Evolutionary conservation across 2,888 invertebrate genomes (phyloP).

Genomic region (Drepana falcataria): DNA sequence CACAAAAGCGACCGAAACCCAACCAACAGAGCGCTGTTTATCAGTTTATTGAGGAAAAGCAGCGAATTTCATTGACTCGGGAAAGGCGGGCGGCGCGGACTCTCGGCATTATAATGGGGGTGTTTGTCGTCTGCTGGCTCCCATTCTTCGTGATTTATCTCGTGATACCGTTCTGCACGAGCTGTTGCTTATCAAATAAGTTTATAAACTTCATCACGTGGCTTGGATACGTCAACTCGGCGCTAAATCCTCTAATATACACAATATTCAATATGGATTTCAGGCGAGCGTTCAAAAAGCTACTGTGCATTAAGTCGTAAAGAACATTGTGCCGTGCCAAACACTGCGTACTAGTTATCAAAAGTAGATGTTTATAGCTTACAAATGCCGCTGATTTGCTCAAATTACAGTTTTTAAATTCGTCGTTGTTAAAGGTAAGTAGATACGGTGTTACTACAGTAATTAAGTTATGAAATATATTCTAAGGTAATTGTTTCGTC

Average conservation of each 20-base stretch:
- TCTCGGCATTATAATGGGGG: conserved; percentile 97
- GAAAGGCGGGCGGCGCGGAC: conserved; percentile 96
- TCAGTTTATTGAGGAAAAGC: conserved; percentile 93
- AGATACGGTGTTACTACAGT: conserved; percentile 9
- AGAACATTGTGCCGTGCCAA: conserved; percentile 41
- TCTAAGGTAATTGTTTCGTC: conserved; percentile 12
- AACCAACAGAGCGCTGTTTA: conserved; percentile 82
- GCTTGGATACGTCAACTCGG: conserved; percentile 95
- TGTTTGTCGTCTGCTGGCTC: conserved; percentile 98
- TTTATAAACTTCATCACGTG: conserved; percentile 94
- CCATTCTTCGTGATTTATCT: conserved; percentile 98
- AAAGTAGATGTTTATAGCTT: conserved; percentile 33
- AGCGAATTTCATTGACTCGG: conserved; percentile 93
- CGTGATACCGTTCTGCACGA: conserved; percentile 91
- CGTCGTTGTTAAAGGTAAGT: conserved; percentile 24
- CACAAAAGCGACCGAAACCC: conserved; percentile 45
- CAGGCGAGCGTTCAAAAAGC: conserved; percentile 90
- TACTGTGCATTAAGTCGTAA: conserved; percentile 71
- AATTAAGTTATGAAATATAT: conserved; percentile 8
- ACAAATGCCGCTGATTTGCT: conserved; percentile 58
- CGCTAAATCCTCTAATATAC: conserved; percentile 95
- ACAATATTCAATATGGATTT: conserved; percentile 97
- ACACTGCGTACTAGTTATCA: conserved; percentile 30
- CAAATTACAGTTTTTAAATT: conserved; percentile 48
- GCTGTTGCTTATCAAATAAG: conserved; percentile 88